Conservation (phyloP, 2,113 vertebrate species). For the Amblyopsis rosae region DNA sequence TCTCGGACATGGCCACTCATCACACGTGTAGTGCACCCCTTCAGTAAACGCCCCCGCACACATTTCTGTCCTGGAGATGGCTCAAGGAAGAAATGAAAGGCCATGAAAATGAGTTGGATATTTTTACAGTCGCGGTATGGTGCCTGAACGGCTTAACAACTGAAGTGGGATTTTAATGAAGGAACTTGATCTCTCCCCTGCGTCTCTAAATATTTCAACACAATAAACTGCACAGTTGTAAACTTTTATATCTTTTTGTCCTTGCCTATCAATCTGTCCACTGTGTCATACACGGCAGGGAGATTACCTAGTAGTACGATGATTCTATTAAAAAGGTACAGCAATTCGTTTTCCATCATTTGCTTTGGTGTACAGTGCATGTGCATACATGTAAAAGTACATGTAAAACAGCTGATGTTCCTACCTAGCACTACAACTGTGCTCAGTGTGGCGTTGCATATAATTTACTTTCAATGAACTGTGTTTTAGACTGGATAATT, state of each 20-base stretch:
- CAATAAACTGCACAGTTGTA: constrained; percentile 39
- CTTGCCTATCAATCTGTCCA: constrained; percentile 48
- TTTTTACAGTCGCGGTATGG: background rate
- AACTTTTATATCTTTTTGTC: constrained; percentile 9
- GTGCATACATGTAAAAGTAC: too few species aligned
- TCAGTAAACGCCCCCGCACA: background rate
- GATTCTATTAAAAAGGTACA: constrained; percentile 10
- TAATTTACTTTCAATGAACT: too few species aligned
- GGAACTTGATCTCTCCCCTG: constrained; percentile 8
- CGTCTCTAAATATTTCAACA: constrained; percentile 34
- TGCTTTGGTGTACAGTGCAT: too few species aligned
- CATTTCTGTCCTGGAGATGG: background rate
- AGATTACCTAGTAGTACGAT: constrained; percentile 15
- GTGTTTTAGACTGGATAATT: too few species aligned
- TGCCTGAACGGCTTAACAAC: background rate
- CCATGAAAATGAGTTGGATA: background rate
- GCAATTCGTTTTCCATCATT: too few species aligned
- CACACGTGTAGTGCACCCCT: background rate
- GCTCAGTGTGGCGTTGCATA: too few species aligned
- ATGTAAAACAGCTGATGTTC: too few species aligned
- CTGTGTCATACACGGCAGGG: constrained; percentile 16
- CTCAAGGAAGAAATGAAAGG: background rate
- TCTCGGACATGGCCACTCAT: background rate
- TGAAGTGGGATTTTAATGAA: background rate
- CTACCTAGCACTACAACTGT: too few species aligned